Evolutionary conservation across 2,797 vertebrate species (phyloP).

Genomic region (Dendrocincla fuliginosa): DNA sequence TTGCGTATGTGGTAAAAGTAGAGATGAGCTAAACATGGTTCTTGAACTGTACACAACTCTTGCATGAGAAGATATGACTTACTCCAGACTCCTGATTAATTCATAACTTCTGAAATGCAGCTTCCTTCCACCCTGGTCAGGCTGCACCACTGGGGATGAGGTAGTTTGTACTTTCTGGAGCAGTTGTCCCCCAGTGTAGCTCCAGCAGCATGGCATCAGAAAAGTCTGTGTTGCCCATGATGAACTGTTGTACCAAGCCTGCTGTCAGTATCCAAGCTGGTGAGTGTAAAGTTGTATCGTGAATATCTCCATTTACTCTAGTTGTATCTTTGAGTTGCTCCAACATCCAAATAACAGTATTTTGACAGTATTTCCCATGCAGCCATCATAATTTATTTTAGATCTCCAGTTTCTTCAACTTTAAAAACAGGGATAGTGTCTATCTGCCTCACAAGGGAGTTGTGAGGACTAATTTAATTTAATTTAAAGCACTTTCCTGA

Average conservation of each 20-base stretch:
- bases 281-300: background rate
- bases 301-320: background rate
- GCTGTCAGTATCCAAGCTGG: background rate
- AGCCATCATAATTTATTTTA: background rate
- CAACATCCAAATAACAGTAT: background rate
- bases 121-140: background rate
- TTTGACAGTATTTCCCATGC: slow-evolving; percentile 16
- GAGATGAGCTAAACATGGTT: slow-evolving; percentile 26
- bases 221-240: background rate
- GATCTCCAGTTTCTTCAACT: background rate
- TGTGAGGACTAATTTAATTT: slow-evolving; percentile 47
- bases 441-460: slow-evolving; percentile 13
- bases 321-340: background rate
- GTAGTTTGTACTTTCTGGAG: background rate
- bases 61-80: background rate
- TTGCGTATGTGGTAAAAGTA: slow-evolving; percentile 9
- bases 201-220: background rate
- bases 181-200: background rate
- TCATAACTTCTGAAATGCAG: background rate
- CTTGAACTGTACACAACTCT: slow-evolving; percentile 9
- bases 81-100: background rate
- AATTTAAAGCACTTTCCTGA: background rate
- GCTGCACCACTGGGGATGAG: background rate
- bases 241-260: background rate
- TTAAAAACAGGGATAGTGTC: background rate